Conservation (phyloP, 2,888 invertebrate genomes). For the Acanthoscelides obtectus region DNA sequence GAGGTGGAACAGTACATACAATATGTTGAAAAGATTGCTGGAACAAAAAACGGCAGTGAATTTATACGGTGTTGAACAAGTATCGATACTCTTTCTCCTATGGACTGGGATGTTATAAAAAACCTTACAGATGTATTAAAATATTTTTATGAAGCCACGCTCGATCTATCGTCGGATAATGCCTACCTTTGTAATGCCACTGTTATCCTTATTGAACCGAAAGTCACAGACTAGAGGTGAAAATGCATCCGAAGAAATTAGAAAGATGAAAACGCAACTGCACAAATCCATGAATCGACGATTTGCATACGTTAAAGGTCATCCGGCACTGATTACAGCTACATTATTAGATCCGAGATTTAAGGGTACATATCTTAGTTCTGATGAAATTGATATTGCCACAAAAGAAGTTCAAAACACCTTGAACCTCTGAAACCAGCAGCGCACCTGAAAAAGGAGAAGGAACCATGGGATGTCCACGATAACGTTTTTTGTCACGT, state of each 20-base stretch:
- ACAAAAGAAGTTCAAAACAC: neutral
- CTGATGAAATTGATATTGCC: neutral
- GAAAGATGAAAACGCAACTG: neutral
- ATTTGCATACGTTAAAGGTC: neutral
- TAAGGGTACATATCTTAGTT: neutral
- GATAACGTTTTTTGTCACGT: too few species aligned
- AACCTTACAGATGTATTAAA: neutral
- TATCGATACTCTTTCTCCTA: neutral
- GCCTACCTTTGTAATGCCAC: neutral
- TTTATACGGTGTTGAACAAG: neutral
- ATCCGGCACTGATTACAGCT: neutral
- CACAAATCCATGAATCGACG: neutral
- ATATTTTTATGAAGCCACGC: neutral
- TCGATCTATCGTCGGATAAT: neutral
- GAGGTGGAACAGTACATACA: conserved; percentile 3
- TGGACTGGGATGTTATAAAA: neutral
- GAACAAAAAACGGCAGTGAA: conserved; percentile 2
- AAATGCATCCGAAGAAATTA: neutral
- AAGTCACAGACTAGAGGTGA: neutral
- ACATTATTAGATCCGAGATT: neutral
- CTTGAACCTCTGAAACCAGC: neutral
- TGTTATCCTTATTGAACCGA: neutral
- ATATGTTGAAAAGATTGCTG: neutral
- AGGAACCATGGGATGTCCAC: too few species aligned
- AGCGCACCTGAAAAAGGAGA: too few species aligned